These are phyloP conservation scores for Alectoris magna DNA, from an alignment of 2,797 vertebrate genomes.

Conservation along the genomic window DNA sequence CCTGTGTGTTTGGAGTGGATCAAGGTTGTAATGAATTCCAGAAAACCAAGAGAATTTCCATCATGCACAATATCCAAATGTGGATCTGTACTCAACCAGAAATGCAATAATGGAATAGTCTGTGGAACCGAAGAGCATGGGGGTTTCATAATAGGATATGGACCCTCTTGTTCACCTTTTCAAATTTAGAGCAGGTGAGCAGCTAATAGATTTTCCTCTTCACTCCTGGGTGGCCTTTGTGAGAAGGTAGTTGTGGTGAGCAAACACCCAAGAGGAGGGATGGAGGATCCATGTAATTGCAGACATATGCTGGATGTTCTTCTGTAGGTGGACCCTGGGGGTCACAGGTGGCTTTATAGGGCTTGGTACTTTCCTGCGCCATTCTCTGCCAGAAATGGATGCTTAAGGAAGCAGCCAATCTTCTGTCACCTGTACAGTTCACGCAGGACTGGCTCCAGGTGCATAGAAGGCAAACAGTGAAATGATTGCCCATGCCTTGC, in stretches of 20 bases:
- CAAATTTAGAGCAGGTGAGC: constrained; percentile 46
- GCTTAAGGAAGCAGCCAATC: background rate
- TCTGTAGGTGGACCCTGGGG: background rate
- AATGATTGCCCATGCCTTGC: fast-evolving
- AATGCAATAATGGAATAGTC: constrained; percentile 15
- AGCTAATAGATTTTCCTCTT: constrained; percentile 11
- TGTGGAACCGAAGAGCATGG: background rate
- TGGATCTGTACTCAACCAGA: constrained; percentile 36
- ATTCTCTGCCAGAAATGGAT: background rate
- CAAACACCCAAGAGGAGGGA: background rate
- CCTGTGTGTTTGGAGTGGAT: constrained; percentile 48
- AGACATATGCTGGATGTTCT: fast-evolving
- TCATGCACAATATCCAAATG: background rate
- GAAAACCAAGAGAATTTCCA: constrained; percentile 59
- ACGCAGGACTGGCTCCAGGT: background rate
- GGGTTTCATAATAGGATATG: background rate
- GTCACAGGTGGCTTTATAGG: background rate
- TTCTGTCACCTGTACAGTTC: background rate
- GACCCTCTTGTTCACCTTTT: constrained; percentile 34
- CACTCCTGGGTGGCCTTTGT: constrained; percentile 23
- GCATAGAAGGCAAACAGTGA: background rate
- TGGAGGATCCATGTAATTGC: background rate
- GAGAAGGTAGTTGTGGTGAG: background rate
- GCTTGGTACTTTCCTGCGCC: background rate
- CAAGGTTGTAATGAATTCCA: constrained; percentile 75